Conservation (phyloP, 2,797 vertebrate genomes). For the Hoplostethus mediterraneus region DNA sequence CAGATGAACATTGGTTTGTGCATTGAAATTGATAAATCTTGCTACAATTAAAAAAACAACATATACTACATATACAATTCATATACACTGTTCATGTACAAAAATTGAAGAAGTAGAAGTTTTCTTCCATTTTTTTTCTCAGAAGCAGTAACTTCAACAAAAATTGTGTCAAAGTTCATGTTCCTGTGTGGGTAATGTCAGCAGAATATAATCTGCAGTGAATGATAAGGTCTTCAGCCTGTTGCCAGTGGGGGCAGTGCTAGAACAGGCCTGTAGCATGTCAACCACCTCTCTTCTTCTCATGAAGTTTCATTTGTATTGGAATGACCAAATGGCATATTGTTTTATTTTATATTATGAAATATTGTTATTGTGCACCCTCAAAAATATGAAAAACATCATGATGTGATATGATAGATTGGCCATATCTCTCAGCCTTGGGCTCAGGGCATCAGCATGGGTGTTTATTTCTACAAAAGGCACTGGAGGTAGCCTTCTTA, state of each 20-base stretch:
- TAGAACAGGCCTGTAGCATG: background rate
- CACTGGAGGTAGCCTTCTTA: conserved; percentile 73
- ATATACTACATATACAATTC: too few relatives aligned
- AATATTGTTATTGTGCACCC: background rate
- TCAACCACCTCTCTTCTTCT: background rate
- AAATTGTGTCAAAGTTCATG: conserved; percentile 37
- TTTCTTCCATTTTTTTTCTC: background rate
- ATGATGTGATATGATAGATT: too few relatives aligned
- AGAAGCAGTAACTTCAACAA: conserved; percentile 8
- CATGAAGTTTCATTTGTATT: background rate
- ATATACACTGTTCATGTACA: background rate
- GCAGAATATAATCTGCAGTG: conserved; percentile 9
- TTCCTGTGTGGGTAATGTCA: conserved; percentile 24
- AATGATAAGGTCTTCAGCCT: conserved; percentile 6
- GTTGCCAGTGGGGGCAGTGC: background rate
- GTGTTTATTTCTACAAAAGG: conserved; percentile 60
- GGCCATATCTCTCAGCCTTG: background rate
- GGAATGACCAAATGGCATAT: background rate
- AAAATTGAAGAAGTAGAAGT: background rate
- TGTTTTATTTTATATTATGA: background rate
- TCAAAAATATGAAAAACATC: background rate
- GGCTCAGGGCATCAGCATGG: conserved; percentile 52
- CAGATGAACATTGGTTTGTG: too few relatives aligned
- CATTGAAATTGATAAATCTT: too few relatives aligned
- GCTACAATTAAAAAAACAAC: too few relatives aligned